Conservation (phyloP, 1,140 invertebrate species). For the Trichonephila inaurata region DNA sequence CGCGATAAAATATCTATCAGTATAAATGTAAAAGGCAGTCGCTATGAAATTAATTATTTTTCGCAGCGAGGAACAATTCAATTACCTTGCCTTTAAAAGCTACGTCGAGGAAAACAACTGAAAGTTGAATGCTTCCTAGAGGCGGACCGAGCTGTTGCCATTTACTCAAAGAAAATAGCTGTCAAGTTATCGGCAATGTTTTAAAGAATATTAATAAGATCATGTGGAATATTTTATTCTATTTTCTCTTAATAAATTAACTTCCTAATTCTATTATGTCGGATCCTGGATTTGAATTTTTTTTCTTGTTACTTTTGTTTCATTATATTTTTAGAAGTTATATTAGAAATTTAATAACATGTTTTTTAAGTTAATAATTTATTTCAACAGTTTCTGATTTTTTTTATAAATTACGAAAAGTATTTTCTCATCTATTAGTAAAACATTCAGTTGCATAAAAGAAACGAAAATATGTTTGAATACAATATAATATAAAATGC, state of each 20-base stretch:
- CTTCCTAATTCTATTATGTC: not conserved
- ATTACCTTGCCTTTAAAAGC: not conserved
- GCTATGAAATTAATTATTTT: slow-evolving; percentile 26
- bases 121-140: not conserved
- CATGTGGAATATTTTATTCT: not conserved
- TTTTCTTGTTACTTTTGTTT: not conserved
- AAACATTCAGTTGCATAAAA: no score
- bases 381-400: not conserved
- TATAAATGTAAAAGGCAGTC: not conserved
- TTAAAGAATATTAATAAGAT: slow-evolving; percentile 20
- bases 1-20: slow-evolving; percentile 32
- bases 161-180: not conserved
- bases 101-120: not conserved
- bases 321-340: not conserved
- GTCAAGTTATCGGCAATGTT: not conserved
- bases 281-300: not conserved
- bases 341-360: not conserved
- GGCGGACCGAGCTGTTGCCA: not conserved
- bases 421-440: no score
- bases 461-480: no score
- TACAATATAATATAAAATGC: no score
- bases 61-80: not conserved
- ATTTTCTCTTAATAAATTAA: not conserved
- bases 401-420: no score
- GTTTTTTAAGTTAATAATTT: not conserved